These are phyloP conservation scores for Zeuzera pyrina DNA, from an alignment of 2,888 invertebrate species.

Conservation along the genomic window DNA sequence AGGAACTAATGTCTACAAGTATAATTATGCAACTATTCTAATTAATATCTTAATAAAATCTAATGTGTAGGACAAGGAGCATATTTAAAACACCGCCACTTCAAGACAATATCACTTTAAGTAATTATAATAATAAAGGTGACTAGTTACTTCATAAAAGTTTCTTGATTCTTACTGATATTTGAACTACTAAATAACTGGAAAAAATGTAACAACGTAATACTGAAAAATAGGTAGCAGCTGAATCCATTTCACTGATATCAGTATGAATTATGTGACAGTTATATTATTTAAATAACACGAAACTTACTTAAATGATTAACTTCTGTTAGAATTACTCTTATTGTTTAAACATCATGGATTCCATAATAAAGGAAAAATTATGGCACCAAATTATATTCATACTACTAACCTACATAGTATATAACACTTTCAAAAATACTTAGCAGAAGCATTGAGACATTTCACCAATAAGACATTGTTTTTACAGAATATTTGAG, in stretches of 20 bases:
- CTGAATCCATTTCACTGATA: too few relatives aligned
- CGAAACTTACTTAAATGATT: too few relatives aligned
- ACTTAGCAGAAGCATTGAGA: slow-evolving; percentile 12
- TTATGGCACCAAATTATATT: slow-evolving; percentile 45
- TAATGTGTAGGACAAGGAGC: slow-evolving; percentile 9
- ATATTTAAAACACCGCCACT: too few relatives aligned
- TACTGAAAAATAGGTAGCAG: too few relatives aligned
- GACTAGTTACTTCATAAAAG: slow-evolving; percentile 30
- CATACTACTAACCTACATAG: slow-evolving; percentile 12
- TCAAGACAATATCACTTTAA: too few relatives aligned
- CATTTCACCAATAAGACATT: slow-evolving; percentile 35
- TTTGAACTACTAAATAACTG: slow-evolving; percentile 2
- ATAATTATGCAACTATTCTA: slow-evolving; percentile 2
- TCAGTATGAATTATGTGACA: too few relatives aligned
- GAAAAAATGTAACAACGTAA: too few relatives aligned
- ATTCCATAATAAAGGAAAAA: slow-evolving; percentile 10
- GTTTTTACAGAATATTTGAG: slow-evolving; percentile 18
- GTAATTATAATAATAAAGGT: slow-evolving; percentile 24
- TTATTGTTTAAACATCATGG: too few relatives aligned
- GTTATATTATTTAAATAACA: too few relatives aligned
- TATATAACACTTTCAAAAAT: slow-evolving; percentile 10
- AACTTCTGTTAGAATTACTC: too few relatives aligned
- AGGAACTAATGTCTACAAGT: too few relatives aligned
- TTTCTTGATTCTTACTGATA: slow-evolving; percentile 8
- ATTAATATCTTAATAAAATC: slow-evolving; percentile 5